Evolutionary conservation across 2,113 vertebrate genomes (phyloP).

Genomic region (Chlorodrepanis virens): DNA sequence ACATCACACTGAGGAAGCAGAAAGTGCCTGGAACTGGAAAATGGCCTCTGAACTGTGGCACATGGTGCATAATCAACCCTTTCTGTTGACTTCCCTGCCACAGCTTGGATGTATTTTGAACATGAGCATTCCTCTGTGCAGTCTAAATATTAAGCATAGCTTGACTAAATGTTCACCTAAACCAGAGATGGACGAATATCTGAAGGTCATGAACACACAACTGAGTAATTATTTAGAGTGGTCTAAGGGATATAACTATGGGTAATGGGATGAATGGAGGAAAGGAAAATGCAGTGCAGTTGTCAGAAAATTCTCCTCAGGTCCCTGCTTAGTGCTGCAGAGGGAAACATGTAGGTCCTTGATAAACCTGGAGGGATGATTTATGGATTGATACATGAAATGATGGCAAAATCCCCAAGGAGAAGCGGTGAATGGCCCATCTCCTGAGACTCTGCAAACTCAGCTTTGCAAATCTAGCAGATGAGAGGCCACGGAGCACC

Average conservation of each 20-base stretch:
- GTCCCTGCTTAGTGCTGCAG: not conserved
- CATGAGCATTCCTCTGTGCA: not conserved
- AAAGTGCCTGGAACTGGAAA: not conserved
- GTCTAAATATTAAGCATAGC: not conserved
- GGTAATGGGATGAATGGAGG: slow-evolving; percentile 41
- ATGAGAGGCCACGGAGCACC: accelerated
- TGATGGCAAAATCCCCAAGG: not conserved
- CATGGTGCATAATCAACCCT: not conserved
- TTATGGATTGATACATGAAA: slow-evolving; percentile 17
- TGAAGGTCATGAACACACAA: slow-evolving; percentile 32
- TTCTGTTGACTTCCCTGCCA: not conserved
- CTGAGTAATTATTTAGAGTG: slow-evolving; percentile 61
- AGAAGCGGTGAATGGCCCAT: not conserved
- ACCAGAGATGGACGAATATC: slow-evolving; percentile 5
- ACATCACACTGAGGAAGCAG: not conserved
- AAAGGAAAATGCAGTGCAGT: not conserved
- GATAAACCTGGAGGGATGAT: slow-evolving; percentile 6
- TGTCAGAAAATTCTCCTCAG: slow-evolving; percentile 1
- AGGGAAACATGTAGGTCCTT: not conserved
- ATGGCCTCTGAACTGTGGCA: not conserved
- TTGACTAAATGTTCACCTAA: not conserved
- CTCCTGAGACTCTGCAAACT: not conserved
- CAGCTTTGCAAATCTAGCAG: not conserved
- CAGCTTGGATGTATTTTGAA: not conserved
- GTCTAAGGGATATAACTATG: not conserved